Evolutionary conservation across 2,888 invertebrate species (phyloP).

Genomic region (Leucophenga maculata): DNA sequence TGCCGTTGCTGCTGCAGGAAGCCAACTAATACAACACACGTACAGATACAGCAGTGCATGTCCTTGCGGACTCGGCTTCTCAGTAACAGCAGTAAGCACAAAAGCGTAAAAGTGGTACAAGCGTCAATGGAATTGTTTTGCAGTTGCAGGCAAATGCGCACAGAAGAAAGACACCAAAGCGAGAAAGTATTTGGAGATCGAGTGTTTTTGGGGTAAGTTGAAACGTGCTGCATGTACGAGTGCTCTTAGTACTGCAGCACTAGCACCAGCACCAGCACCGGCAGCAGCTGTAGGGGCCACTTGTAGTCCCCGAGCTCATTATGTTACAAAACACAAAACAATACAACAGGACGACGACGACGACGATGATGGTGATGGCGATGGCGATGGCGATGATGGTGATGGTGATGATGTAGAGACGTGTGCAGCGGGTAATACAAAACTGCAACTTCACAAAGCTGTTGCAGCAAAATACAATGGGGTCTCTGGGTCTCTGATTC

Average conservation of each 20-base stretch:
- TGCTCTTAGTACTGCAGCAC: slow-evolving; percentile 34
- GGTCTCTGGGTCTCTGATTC: no score
- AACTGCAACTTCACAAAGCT: slow-evolving; percentile 1
- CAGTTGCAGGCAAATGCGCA: slow-evolving; percentile 37
- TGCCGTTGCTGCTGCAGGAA: slow-evolving; percentile 10
- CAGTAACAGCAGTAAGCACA: slow-evolving; percentile 47
- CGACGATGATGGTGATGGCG: background rate
- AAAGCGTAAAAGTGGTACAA: slow-evolving; percentile 65
- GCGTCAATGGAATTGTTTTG: slow-evolving; percentile 63
- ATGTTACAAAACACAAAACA: slow-evolving; percentile 67
- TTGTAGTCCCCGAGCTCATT: slow-evolving; percentile 68
- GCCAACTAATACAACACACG: slow-evolving; percentile 16
- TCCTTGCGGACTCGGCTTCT: background rate
- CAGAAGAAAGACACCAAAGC: background rate
- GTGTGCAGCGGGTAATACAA: background rate
- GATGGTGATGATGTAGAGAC: background rate
- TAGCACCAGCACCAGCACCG: no score
- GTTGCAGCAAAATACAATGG: background rate
- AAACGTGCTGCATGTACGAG: slow-evolving; percentile 8
- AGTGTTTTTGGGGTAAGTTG: slow-evolving; percentile 28
- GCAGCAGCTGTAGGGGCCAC: slow-evolving; percentile 54
- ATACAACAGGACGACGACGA: slow-evolving; percentile 47
- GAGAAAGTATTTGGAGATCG: no score
- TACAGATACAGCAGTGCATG: background rate
- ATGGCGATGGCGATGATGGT: background rate